phyloP scores from a whole-genome alignment of 2,113 vertebrate genomes.

The Megalops atlanticus region DNA sequence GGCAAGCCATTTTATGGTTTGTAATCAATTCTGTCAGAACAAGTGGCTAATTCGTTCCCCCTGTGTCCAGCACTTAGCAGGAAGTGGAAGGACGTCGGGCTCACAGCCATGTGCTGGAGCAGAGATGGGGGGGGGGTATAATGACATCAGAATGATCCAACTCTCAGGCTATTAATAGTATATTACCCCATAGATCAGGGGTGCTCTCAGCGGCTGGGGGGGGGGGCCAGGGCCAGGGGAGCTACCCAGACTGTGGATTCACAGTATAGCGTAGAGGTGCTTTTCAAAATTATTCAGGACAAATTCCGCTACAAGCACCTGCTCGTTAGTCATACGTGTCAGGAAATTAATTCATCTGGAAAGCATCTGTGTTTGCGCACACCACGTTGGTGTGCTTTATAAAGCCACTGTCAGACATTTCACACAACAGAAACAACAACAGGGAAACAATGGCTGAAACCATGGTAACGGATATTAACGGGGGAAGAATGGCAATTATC shows the following conservation, averaged over 20 bases:
- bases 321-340: constrained; percentile 7
- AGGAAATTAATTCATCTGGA: neutral
- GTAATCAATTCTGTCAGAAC: constrained; percentile 37
- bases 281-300: constrained; percentile 4
- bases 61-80: constrained; percentile 30
- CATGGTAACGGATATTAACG: constrained; percentile 48
- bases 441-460: constrained; percentile 42
- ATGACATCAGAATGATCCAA: constrained; percentile 31
- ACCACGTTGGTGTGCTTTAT: neutral
- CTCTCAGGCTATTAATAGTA: constrained; percentile 40
- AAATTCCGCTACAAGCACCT: neutral
- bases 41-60: constrained; percentile 40
- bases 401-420: neutral
- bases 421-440: neutral
- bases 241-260: neutral
- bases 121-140: neutral
- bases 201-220: neutral
- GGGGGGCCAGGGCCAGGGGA: neutral
- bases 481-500: constrained; percentile 39
- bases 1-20: constrained; percentile 26
- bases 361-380: neutral
- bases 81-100: constrained; percentile 25
- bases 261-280: neutral
- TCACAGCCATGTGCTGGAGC: constrained; percentile 12
- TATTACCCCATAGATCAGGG: constrained; percentile 34